Evolutionary conservation across 2,888 invertebrate species (phyloP).

Genomic region (Scotopteryx bipunctaria): DNA sequence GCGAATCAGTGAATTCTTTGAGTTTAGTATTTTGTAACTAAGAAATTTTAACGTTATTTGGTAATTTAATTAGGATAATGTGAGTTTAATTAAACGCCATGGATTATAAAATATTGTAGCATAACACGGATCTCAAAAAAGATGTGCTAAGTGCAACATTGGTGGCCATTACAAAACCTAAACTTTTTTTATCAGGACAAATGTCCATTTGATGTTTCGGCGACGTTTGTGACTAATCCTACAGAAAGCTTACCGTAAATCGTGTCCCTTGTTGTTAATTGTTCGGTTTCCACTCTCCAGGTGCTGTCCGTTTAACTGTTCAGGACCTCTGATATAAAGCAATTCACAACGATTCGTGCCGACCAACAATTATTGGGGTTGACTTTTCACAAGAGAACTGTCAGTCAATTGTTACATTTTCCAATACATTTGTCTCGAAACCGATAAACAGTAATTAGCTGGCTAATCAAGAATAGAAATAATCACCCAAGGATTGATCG

Average conservation of each 20-base stretch:
- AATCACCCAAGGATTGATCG: slow-evolving; percentile 44
- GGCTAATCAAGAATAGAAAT: slow-evolving; percentile 34
- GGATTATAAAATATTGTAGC: slow-evolving; percentile 49
- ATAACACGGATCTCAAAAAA: slow-evolving; percentile 52
- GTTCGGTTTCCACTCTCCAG: slow-evolving; percentile 51
- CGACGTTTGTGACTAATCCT: slow-evolving; percentile 81
- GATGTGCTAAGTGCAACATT: slow-evolving; percentile 79
- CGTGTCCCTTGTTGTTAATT: slow-evolving; percentile 59
- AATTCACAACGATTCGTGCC: slow-evolving; percentile 68
- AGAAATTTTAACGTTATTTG: slow-evolving; percentile 79
- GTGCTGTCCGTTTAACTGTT: slow-evolving; percentile 55
- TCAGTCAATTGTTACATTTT: slow-evolving; percentile 78
- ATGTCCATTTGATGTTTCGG: slow-evolving; percentile 84
- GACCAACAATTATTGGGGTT: slow-evolving; percentile 75
- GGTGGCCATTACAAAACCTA: slow-evolving; percentile 84
- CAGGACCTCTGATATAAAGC: slow-evolving; percentile 52
- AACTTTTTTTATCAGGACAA: slow-evolving; percentile 82
- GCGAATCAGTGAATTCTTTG: slow-evolving; percentile 82
- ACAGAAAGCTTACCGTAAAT: slow-evolving; percentile 61
- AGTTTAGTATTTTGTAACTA: slow-evolving; percentile 79
- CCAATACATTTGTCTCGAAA: slow-evolving; percentile 58
- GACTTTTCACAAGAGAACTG: slow-evolving; percentile 78
- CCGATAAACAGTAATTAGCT: slow-evolving; percentile 37
- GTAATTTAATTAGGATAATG: slow-evolving; percentile 71
- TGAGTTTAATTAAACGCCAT: slow-evolving; percentile 56